A percentile compares a stretch with the other conserved stretches of the same genome.
Evolutionary conservation across 2,113 vertebrate genomes (phyloP).

Genomic region (Lagopus muta): DNA sequence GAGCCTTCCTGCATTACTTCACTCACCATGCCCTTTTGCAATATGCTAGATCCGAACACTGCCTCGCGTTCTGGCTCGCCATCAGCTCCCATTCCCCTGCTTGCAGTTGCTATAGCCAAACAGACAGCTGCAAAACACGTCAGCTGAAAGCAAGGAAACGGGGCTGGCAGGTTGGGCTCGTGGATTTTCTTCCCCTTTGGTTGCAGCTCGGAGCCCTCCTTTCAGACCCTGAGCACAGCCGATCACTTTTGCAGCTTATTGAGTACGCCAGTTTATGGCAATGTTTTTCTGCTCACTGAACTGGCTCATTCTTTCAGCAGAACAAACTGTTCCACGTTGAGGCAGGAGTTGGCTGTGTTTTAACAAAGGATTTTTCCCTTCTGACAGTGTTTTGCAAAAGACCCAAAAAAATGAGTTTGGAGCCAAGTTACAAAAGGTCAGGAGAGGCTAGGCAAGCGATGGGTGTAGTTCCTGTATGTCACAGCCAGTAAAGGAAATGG

Average conservation of each 20-base stretch:
- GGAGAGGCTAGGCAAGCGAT: slow-evolving; percentile 79
- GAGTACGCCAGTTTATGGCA: slow-evolving; percentile 75
- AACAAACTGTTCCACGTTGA: slow-evolving; percentile 85
- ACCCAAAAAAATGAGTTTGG: slow-evolving; percentile 80
- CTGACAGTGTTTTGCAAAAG: slow-evolving; percentile 83
- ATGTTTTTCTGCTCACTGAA: slow-evolving; percentile 85
- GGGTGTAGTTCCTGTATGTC: slow-evolving; percentile 83
- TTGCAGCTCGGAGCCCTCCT: background rate
- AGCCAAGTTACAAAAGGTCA: slow-evolving; percentile 88
- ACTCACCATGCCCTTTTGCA: slow-evolving; percentile 31
- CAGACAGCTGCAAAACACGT: slow-evolving; percentile 55
- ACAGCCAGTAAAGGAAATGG: slow-evolving; percentile 81
- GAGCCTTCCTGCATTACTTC: slow-evolving; percentile 54
- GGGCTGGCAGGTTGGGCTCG: background rate
- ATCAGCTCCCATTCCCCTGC: slow-evolving; percentile 33
- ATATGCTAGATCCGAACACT: background rate
- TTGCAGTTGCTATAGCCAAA: slow-evolving; percentile 35
- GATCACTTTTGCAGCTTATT: slow-evolving; percentile 70
- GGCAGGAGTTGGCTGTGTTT: slow-evolving; percentile 84
- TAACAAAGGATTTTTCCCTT: slow-evolving; percentile 82
- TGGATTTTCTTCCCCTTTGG: background rate
- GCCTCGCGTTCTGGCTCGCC: background rate
- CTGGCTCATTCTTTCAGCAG: slow-evolving; percentile 83
- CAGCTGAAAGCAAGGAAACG: background rate
- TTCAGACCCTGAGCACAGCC: slow-evolving; percentile 1